Base-by-base conservation (phyloP, 2,888 invertebrate genomes). In the Hyles lineata region DNA sequence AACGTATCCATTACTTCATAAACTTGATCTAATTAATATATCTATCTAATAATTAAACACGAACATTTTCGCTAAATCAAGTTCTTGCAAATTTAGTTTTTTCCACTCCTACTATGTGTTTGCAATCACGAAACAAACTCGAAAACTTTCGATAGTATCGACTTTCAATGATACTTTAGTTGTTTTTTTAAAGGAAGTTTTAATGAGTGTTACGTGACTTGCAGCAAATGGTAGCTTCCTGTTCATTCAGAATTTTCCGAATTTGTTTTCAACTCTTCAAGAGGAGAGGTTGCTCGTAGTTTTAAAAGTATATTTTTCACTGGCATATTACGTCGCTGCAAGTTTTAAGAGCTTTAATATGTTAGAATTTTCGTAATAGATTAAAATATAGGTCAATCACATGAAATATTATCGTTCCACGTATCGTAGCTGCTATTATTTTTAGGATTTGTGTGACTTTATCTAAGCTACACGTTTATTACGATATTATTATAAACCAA, bases 51-150 rank as follows among this genome's bases (percentile, higher is more conserved):
- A 55, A 55, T 55, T 55, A 55, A 7, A 19, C n/a, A 55, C 5
- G 19, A 55, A n/a, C n/a, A n/a, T 55, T 55, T 55, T 55, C n/a
- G 19, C 55, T n/a, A 55, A 5, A 5, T 55, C 55, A n/a, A 60
- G 19, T 19, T 35, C n/a, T 63, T 9, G 4, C 35, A 63, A 35
- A 9, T 63, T 19, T n/a, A 32, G 60, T 29, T 11, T 50, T 67
- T 67, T 23, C 2, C 43, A 9, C 21, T 62, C 11, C 63, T 67
- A 67, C 43, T 50, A 67, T 50, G 43, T 67, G 50, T 50, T 67
- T 23, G 50, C 67, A 67, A 67, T 67, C 76, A 71, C 61, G 29
- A 71, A 71, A 61, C 71, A 62, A 71, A 52, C 62, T 43, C 29
- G 61, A 71, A 71, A 60, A 32, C 25, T 52, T 52, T 59, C 50